Evolutionary conservation across 2,888 invertebrate genomes (phyloP).

Genomic region (Nomada flava): DNA sequence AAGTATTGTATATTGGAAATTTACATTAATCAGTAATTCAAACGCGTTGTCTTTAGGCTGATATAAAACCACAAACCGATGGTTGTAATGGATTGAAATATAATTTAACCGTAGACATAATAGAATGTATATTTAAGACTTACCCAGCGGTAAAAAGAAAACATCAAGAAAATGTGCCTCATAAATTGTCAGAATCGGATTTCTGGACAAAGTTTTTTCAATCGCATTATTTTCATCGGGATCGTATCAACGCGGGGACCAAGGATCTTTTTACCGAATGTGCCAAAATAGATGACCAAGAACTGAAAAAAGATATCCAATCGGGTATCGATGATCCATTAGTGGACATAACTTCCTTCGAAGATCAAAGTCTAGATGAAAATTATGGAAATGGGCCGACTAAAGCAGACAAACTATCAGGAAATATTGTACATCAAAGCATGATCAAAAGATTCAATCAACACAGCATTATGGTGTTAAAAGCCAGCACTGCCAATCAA

Average conservation of each 20-base stretch:
- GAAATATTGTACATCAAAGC: slow-evolving; percentile 92
- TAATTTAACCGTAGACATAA: slow-evolving; percentile 98
- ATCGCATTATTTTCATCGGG: slow-evolving; percentile 99
- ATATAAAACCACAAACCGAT: slow-evolving; percentile 98
- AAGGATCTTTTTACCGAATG: slow-evolving; percentile 99
- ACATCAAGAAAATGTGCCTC: slow-evolving; percentile 97
- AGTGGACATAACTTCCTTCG: slow-evolving; percentile 93
- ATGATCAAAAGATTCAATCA: slow-evolving; percentile 99
- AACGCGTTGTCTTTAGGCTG: slow-evolving; percentile 88
- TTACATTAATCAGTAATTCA: neutral
- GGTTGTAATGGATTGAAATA: slow-evolving; percentile 98
- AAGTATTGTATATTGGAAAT: neutral
- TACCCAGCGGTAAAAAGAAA: slow-evolving; percentile 99
- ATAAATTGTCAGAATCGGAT: slow-evolving; percentile 97
- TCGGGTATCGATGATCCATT: slow-evolving; percentile 92
- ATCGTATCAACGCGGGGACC: slow-evolving; percentile 94
- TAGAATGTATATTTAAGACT: slow-evolving; percentile 99
- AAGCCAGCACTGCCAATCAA: slow-evolving; percentile 81
- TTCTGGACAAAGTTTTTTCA: slow-evolving; percentile 99
- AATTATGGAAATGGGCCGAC: slow-evolving; percentile 85
- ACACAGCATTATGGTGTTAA: slow-evolving; percentile 96
- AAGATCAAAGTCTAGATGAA: slow-evolving; percentile 89
- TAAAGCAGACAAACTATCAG: slow-evolving; percentile 85
- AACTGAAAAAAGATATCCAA: slow-evolving; percentile 91
- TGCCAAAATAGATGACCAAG: slow-evolving; percentile 97